phyloP scores from a whole-genome alignment of 2,888 invertebrate species.

The Andrena trimmerana region DNA sequence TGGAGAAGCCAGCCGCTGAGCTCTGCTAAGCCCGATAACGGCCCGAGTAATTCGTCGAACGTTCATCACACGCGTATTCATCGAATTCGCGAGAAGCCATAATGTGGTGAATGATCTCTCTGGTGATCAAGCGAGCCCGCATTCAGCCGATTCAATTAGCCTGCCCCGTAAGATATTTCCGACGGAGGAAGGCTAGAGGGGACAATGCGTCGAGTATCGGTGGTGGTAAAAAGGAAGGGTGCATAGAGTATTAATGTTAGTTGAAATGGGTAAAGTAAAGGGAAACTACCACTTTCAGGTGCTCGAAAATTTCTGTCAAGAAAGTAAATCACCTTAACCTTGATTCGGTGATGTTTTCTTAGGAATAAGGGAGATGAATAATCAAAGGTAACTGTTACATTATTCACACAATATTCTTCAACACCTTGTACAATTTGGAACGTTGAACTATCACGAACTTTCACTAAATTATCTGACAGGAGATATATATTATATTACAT shows the following conservation, averaged over 20 bases:
- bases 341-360: too few relatives aligned
- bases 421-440: not conserved
- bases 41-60: conserved; percentile 61
- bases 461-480: too few relatives aligned
- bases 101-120: conserved; percentile 27
- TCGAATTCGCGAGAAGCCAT: conserved; percentile 66
- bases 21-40: conserved; percentile 53
- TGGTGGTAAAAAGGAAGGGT: too few relatives aligned
- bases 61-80: conserved; percentile 63
- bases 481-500: not conserved
- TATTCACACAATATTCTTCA: not conserved
- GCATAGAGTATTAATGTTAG: not conserved
- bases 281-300: not conserved
- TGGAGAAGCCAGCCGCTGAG: conserved; percentile 15
- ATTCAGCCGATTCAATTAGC: conserved; percentile 29
- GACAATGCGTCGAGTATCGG: not conserved
- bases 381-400: too few relatives aligned
- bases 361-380: too few relatives aligned
- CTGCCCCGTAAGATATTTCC: not conserved
- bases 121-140: conserved; percentile 35
- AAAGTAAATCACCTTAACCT: too few relatives aligned
- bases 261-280: too few relatives aligned
- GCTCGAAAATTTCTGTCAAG: conserved; percentile 55
- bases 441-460: too few relatives aligned
- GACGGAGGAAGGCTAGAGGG: not conserved